A percentile compares a stretch with the other conserved stretches of the same genome.
Evolutionary conservation across 2,797 vertebrate species (phyloP).

Genomic region (Bradypodion pumilum): DNA sequence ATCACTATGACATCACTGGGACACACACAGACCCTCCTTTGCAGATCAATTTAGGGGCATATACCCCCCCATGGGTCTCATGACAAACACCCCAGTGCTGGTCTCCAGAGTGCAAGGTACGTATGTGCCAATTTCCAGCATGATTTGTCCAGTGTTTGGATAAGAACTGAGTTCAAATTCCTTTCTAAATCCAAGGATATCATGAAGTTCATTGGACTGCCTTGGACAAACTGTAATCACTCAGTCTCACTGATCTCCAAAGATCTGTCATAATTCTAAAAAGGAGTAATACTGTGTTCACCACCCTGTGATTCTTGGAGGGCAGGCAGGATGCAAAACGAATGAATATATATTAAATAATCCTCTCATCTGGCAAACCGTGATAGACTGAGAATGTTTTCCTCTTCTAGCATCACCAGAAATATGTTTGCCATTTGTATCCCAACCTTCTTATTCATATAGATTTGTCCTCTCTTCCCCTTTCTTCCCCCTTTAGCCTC

Average conservation of each 20-base stretch:
- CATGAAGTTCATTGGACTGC: neutral
- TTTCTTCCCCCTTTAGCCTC: neutral
- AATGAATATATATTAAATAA: neutral
- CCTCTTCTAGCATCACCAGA: conserved; percentile 30
- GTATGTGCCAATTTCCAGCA: too few species aligned
- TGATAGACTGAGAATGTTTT: neutral
- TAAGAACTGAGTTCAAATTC: neutral
- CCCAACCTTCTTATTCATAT: conserved; percentile 7
- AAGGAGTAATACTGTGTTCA: neutral
- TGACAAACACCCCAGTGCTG: too few species aligned
- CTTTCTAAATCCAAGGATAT: neutral
- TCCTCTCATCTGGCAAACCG: neutral
- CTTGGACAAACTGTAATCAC: neutral
- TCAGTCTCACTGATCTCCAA: neutral
- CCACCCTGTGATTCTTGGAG: neutral
- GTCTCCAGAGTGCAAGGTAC: too few species aligned
- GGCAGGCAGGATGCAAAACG: neutral
- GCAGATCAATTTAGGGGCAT: too few species aligned
- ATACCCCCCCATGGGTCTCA: too few species aligned
- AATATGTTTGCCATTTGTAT: neutral
- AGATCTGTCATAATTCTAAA: neutral
- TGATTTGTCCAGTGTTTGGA: too few species aligned
- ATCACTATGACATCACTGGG: too few species aligned
- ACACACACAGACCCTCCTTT: too few species aligned
- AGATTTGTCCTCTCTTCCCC: conserved; percentile 28